phyloP scores from a whole-genome alignment of 2,113 vertebrate species.

The Thunnus thynnus region DNA sequence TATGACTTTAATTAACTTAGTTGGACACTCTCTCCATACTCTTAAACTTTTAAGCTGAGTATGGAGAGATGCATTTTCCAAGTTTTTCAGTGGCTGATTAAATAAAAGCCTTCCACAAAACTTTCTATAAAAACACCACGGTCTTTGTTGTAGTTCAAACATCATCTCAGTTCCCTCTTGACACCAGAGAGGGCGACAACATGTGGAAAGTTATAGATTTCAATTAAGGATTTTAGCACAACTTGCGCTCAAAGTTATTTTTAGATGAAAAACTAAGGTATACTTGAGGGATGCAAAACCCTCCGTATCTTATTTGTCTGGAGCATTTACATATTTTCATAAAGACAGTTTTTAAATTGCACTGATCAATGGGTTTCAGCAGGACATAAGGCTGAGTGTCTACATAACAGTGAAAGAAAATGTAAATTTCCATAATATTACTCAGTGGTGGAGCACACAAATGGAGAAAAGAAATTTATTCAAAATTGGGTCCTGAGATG shows the following conservation, averaged over 20 bases:
- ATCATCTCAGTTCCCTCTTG: conserved; percentile 4
- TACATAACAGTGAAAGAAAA: conserved; percentile 17
- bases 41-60: conserved; percentile 9
- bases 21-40: conserved; percentile 19
- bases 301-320: not conserved
- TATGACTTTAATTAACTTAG: conserved; percentile 55
- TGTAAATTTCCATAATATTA: conserved; percentile 30
- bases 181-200: not conserved
- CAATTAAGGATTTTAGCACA: not conserved
- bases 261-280: not conserved
- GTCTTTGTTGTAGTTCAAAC: conserved; percentile 10
- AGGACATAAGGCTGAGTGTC: conserved; percentile 4
- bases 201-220: conserved; percentile 2
- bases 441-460: conserved; percentile 42
- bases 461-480: conserved; percentile 37
- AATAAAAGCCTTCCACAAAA: conserved; percentile 29
- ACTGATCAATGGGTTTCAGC: conserved; percentile 9
- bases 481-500: conserved; percentile 42
- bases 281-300: conserved; percentile 3
- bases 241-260: not conserved
- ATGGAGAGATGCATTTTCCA: conserved; percentile 8
- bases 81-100: conserved; percentile 18
- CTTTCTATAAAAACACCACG: not conserved
- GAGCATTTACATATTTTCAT: conserved; percentile 17
- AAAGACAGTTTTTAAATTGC: not conserved